A percentile compares a stretch with the other conserved stretches of the same genome.
These are phyloP conservation scores for Camponotus floridanus DNA, from an alignment of 1,140 invertebrate genomes.

Conservation along the genomic window DNA sequence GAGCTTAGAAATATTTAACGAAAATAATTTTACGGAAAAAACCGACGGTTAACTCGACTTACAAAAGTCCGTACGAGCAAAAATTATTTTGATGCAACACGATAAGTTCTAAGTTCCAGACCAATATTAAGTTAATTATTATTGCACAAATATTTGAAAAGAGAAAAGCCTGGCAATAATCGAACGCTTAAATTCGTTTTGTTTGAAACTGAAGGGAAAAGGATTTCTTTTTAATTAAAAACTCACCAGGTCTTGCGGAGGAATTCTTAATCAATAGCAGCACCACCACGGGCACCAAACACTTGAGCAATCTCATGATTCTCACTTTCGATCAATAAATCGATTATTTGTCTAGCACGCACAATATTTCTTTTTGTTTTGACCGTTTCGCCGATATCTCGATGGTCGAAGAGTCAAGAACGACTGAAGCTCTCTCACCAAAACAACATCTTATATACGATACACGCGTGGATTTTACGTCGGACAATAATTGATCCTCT, in stretches of 20 bases:
- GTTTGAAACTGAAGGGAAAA: background rate
- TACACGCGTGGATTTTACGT: slow-evolving; percentile 63
- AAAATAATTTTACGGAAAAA: background rate
- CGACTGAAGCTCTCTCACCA: slow-evolving; percentile 75
- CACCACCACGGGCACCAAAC: slow-evolving; percentile 76
- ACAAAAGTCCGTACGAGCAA: background rate
- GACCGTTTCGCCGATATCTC: slow-evolving; percentile 19
- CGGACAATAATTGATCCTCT: slow-evolving; percentile 70
- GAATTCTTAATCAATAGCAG: slow-evolving; percentile 68
- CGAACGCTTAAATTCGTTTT: background rate
- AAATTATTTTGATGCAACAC: background rate
- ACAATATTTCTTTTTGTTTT: slow-evolving; percentile 16
- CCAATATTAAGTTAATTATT: background rate
- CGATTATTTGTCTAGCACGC: background rate
- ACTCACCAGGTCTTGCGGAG: slow-evolving; percentile 75
- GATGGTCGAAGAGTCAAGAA: slow-evolving; percentile 73
- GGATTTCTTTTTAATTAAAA: background rate
- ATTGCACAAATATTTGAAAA: slow-evolving; percentile 15
- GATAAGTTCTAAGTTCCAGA: background rate
- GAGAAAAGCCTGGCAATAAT: background rate
- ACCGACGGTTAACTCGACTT: background rate
- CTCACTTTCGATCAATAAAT: slow-evolving; percentile 18
- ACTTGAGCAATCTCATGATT: slow-evolving; percentile 74
- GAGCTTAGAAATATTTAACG: background rate
- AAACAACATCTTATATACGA: slow-evolving; percentile 80